Evolutionary conservation across 2,888 invertebrate genomes (phyloP), one percentile per base, ranked within the genome.

Genomic region (Aporophyla lueneburgensis): DNA sequence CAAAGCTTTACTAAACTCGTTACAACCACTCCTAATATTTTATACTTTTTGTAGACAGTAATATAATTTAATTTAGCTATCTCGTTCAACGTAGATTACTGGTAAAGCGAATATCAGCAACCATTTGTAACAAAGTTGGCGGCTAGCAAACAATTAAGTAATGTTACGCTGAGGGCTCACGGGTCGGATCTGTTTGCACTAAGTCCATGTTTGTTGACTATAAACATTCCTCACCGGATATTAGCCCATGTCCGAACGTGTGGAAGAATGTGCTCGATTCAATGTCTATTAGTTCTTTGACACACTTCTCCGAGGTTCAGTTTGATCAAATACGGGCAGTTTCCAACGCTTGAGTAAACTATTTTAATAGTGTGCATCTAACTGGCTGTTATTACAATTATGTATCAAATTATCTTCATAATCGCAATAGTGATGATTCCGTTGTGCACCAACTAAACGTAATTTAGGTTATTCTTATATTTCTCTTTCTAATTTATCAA

Each of bases 201-300:
- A 90, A 93, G 90, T 93, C 92, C 88, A 88, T 95, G 93, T 95
- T 95, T 95, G 94, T 92, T 91, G 90, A 89, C 91, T 92, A 93
- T 93, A 94, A 93, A 94, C 94, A 94, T 93, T 92, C 90, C 91
- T 89, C 86, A 87, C 94, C 94, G 96, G 96, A 96, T 95, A 96
- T 96, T 95, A 95, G 93, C 90, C 91, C 91, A 91, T 91, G 92
- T 91, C 92, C 95, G 96, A 95, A 95, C 93, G 93, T 92, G 91
- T 92, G 92, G 89, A 92, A 91, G 91, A 93, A 92, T 92, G 91
- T 90, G 76, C 74, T 77, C 84, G 87, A 88, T 88, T 91, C 88
- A 88, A 88, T 89, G 88, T 88, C 87, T 88, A 88, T 90, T 92
- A 88, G 83, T 87, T 89, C 86, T 88, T 88, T 88, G 85, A 86